Evolutionary conservation across 2,113 vertebrate species (phyloP), one percentile per base, ranked within the genome.

Genomic region (Hippolais icterina): DNA sequence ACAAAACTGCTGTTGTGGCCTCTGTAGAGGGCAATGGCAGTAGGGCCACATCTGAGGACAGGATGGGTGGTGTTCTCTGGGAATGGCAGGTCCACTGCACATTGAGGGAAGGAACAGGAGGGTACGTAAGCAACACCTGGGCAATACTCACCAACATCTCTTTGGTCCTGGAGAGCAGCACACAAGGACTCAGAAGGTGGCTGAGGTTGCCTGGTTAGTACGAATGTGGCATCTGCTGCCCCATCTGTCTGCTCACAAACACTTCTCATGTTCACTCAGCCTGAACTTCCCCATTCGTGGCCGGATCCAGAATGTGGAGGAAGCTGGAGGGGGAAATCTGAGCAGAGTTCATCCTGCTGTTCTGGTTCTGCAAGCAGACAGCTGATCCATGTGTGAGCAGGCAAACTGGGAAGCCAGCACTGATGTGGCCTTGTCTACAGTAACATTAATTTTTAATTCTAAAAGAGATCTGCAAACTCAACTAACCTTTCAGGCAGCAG

Each of bases 1-100:
- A 63, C 50, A 31, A 95, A 89, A 12, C 68, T 79, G 60, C 82
- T 84, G 77, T 54, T 81, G 50, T 63, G 72, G 60, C 96, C 97
- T 27, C 79, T 29, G 46, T 90, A 97, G 42, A 97, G 78, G 27
- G 83, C 91, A 33, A 93, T 31, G 28, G 94, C 95, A 8, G 9
- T 74, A 37, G 77, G 42, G 28, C 93, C 93, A 33, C 22, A 49
- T 35, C 46, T 29, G 47, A 94, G 83, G 39, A 92, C 42, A 56
- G 64, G 80, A 28, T 2, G 54, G 64, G 71, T 89, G 31, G 20
- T 29, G 57, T 90, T 90, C 25, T 59, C 44, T 0, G 80, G 94
- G 72, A 88, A 89, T 0, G 5, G 49, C n/a, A 88, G 31, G 33
- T 86, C 87, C 39, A 69, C 92, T 94, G 82, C 41, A 83, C 18